Evolutionary conservation across 2,888 invertebrate species (phyloP).

Genomic region (Trachelus iudaicus): DNA sequence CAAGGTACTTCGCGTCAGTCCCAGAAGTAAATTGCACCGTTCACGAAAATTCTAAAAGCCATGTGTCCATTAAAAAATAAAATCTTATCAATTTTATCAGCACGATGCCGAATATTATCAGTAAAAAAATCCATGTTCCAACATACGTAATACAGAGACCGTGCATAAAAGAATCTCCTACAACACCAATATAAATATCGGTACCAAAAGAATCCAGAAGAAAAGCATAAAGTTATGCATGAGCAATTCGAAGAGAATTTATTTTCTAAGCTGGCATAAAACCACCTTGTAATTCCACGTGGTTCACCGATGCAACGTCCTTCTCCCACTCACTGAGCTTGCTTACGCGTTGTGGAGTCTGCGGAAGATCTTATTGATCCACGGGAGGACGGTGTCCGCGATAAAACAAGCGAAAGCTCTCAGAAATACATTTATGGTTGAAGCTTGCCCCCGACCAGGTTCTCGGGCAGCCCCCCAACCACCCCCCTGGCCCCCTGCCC

Average conservation of each 20-base stretch:
- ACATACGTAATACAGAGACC: neutral
- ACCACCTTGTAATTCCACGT: neutral
- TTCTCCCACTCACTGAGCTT: neutral
- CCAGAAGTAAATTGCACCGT: neutral
- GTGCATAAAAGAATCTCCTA: neutral
- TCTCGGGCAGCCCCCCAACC: neutral
- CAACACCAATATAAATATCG: neutral
- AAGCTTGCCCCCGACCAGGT: conserved; percentile 10
- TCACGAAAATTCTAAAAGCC: neutral
- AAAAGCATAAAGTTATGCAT: neutral
- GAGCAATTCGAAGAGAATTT: neutral
- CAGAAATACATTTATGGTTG: conserved; percentile 20
- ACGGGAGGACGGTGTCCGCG: neutral
- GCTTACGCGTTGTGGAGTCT: neutral
- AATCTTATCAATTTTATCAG: neutral
- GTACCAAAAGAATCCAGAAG: neutral
- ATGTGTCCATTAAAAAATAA: neutral
- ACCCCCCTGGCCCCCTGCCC: neutral
- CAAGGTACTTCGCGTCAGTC: neutral
- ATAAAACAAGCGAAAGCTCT: conserved; percentile 14
- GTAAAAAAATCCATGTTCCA: neutral
- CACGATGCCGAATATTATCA: neutral
- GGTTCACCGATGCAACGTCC: neutral
- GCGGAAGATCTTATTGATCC: neutral
- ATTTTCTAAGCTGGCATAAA: neutral